Conservation (phyloP, 2,797 vertebrate species). For the Phalanger gymnotis region DNA sequence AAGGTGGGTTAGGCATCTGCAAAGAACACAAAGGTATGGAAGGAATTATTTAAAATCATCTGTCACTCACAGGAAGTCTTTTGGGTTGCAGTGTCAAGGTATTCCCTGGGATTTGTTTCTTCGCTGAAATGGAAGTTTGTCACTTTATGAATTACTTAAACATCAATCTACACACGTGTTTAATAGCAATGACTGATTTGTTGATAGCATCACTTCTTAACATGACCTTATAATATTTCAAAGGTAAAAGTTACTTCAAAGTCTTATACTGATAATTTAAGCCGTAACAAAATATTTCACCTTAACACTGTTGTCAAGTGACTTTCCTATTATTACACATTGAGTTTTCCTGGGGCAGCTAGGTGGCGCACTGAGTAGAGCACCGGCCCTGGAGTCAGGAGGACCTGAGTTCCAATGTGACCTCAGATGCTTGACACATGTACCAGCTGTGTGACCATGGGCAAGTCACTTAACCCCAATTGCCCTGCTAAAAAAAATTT, state of each 20-base stretch:
- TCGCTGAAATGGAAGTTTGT: background rate
- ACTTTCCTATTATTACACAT: too few relatives aligned
- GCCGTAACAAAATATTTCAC: constrained; percentile 55
- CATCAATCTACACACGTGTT: background rate
- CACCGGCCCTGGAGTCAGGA: too few relatives aligned
- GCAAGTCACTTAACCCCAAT: too few relatives aligned
- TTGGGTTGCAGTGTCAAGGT: constrained; percentile 2
- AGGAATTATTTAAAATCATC: background rate
- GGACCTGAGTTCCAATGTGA: too few relatives aligned
- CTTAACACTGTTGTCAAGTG: background rate
- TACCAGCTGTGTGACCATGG: too few relatives aligned
- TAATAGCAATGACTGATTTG: constrained; percentile 18
- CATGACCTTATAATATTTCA: constrained; percentile 12
- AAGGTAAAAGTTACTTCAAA: constrained; percentile 31
- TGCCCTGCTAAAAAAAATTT: too few relatives aligned
- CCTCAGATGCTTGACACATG: too few relatives aligned
- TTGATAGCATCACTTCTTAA: constrained; percentile 13
- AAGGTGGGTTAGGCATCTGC: background rate
- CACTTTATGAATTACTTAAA: background rate
- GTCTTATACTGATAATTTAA: constrained; percentile 16
- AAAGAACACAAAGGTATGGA: too few relatives aligned
- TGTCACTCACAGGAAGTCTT: background rate
- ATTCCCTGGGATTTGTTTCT: background rate
- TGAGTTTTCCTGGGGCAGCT: too few relatives aligned
- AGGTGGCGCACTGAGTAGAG: too few relatives aligned